Evolutionary conservation across 2,888 invertebrate species (phyloP), one percentile per base, ranked within the genome.

Genomic region (Caenorhabditis zanzibari): DNA sequence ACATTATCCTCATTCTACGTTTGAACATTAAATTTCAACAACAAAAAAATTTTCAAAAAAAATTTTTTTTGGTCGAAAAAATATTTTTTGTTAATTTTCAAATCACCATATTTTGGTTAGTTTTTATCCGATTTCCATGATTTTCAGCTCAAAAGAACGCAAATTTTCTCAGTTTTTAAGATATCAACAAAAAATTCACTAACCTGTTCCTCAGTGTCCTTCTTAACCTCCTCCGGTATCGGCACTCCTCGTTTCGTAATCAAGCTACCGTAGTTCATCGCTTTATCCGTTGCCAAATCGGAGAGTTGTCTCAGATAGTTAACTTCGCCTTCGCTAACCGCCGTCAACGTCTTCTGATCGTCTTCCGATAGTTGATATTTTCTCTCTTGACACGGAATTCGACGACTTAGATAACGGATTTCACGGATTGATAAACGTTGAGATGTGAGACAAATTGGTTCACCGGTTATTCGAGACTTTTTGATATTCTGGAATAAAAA

Each of bases 211-310:
- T 56, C 41, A n/a, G 22, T 56, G 38, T 69, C 56, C 16, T 69
- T 38, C 5, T 38, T 56, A 7, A 64, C 26, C n/a, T 69, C 41
- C 14, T 12, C 10, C 1, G 22, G 47, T n/a, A 58, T 9, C 28
- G 71, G 32, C 28, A 32, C 44, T 6, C 71, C 71, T n/a, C 79
- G 28, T 28, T 72, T 47, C 32, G 63, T 44, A 35, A 79, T 72
- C 71, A 79, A 38, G 49, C 58, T 71, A 14, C 79, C 79, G 58
- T 64, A 79, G 16, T 72, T 79, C 56, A 79, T 44, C 19, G 38
- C 44, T n/a, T 14, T 28, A 72, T 71, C 63, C 26, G 41, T 47
- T 19, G 28, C 32, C n/a, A 79, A 14, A 16, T 71, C 19, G 7
- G 35, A 0, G 0, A 14, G n/a, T 4, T 56, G 10, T 16, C 28